Evolutionary conservation across 2,888 invertebrate species (phyloP).

Genomic region (Sipha maydis): DNA sequence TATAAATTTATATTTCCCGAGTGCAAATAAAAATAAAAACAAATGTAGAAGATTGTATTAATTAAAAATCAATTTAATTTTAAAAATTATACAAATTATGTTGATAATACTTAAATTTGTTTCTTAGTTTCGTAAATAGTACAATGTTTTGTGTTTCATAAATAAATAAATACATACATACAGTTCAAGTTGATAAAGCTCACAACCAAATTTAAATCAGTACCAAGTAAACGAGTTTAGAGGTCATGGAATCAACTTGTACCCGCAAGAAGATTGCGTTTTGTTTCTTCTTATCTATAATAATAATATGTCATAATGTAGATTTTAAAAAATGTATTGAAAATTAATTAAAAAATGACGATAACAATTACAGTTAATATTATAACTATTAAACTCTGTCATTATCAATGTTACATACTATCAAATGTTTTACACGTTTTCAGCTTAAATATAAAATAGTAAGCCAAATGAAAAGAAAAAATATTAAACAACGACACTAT

Average conservation of each 20-base stretch:
- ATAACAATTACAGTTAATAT: slow-evolving; percentile 53
- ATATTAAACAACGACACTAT: not conserved
- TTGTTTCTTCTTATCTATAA: slow-evolving; percentile 44
- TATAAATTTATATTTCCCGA: not conserved
- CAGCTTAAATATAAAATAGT: slow-evolving; percentile 2
- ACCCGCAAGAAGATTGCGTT: slow-evolving; percentile 22
- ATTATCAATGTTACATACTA: slow-evolving; percentile 24
- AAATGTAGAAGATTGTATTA: not conserved
- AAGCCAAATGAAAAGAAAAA: slow-evolving; percentile 16
- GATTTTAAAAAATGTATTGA: slow-evolving; percentile 49
- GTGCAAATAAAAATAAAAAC: not conserved
- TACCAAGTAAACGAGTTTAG: slow-evolving; percentile 33
- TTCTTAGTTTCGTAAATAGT: not conserved
- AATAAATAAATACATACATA: slow-evolving; percentile 26
- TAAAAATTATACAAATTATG: not conserved
- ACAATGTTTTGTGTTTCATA: slow-evolving; percentile 10
- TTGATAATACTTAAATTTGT: not conserved
- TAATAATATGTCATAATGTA: slow-evolving; percentile 50
- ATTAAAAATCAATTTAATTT: not conserved
- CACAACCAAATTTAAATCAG: slow-evolving; percentile 27
- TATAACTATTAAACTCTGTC: slow-evolving; percentile 26
- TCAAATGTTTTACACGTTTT: slow-evolving; percentile 35
- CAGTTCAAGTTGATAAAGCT: slow-evolving; percentile 13
- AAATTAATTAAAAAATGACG: slow-evolving; percentile 55
- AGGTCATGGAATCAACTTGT: slow-evolving; percentile 43